Conservation (phyloP, 2,888 invertebrate genomes). For the Rhimphoctona megacephalus region DNA sequence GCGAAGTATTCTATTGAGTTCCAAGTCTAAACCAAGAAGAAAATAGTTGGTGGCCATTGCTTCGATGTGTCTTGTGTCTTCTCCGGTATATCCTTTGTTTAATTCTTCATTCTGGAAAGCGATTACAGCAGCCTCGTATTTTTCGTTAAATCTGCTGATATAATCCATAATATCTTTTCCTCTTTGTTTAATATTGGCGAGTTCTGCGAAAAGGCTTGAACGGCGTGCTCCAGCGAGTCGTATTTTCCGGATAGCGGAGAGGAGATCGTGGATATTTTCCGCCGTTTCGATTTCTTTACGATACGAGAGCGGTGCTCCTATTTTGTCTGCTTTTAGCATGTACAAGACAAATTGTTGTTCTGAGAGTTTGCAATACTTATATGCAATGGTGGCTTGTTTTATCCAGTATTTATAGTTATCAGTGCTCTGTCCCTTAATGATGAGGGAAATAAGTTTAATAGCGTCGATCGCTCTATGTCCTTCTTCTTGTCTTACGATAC, state of each 20-base stretch:
- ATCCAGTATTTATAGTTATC: slow-evolving; percentile 37
- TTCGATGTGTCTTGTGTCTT: too few species aligned
- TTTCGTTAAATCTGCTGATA: slow-evolving; percentile 25
- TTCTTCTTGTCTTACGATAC: slow-evolving; percentile 13
- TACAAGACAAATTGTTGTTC: slow-evolving; percentile 32
- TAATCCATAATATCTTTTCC: slow-evolving; percentile 32
- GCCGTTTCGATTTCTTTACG: too few species aligned
- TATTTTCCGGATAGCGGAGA: too few species aligned
- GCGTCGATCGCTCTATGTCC: slow-evolving; percentile 29
- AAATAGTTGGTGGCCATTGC: too few species aligned
- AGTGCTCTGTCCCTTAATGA: slow-evolving; percentile 29
- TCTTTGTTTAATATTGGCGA: too few species aligned
- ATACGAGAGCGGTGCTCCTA: slow-evolving; percentile 19
- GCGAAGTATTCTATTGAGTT: too few species aligned
- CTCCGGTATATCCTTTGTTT: slow-evolving; percentile 14
- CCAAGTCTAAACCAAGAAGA: too few species aligned
- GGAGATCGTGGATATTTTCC: too few species aligned
- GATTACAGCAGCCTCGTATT: slow-evolving; percentile 23
- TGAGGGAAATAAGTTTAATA: slow-evolving; percentile 1
- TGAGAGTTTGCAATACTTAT: slow-evolving; percentile 20
- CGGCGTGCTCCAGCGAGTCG: too few species aligned
- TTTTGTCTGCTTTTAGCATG: slow-evolving; percentile 10
- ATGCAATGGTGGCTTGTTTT: slow-evolving; percentile 7
- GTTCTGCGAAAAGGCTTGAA: too few species aligned
- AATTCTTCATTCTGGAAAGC: slow-evolving; percentile 43